phyloP scores from a whole-genome alignment of 2,797 vertebrate genomes.

The Acropternis orthonyx region DNA sequence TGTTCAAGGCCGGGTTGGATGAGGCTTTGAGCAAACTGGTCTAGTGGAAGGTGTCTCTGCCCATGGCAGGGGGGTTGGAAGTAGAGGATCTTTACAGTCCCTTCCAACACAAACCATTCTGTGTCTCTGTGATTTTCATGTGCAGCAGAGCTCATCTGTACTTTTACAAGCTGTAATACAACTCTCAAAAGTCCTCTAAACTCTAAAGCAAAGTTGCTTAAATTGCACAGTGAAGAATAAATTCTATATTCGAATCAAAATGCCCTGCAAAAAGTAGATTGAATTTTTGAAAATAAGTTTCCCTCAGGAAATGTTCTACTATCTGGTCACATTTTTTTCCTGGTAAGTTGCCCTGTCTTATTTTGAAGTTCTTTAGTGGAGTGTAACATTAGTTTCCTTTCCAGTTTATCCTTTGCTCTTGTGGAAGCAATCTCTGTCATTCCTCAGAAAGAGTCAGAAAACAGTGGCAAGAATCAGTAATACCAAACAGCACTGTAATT shows the following conservation, averaged over 20 bases:
- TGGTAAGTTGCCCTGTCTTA: neutral
- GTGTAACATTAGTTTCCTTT: constrained; percentile 37
- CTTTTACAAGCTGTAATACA: neutral
- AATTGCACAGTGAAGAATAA: neutral
- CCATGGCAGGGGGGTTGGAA: neutral
- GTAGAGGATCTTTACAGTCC: neutral
- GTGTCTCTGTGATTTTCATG: neutral
- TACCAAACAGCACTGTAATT: constrained; percentile 71
- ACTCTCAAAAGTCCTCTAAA: neutral
- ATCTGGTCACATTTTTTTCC: neutral
- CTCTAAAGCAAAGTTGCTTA: neutral
- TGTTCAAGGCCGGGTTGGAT: neutral
- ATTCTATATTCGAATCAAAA: neutral
- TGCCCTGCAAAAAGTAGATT: neutral
- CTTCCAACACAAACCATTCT: neutral
- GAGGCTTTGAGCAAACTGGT: neutral
- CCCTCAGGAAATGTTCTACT: neutral
- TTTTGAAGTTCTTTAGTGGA: constrained; percentile 15
- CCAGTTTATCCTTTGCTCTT: constrained; percentile 34
- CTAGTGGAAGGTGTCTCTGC: neutral
- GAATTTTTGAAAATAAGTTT: constrained; percentile 19
- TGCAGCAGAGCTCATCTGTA: neutral
- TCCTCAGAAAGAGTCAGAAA: constrained; percentile 54
- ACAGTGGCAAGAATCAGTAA: constrained; percentile 72
- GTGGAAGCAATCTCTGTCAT: constrained; percentile 59